Evolutionary conservation across 2,797 vertebrate genomes (phyloP), one percentile per base, ranked within the genome.

Genomic region (Limnodromus scolopaceus): DNA sequence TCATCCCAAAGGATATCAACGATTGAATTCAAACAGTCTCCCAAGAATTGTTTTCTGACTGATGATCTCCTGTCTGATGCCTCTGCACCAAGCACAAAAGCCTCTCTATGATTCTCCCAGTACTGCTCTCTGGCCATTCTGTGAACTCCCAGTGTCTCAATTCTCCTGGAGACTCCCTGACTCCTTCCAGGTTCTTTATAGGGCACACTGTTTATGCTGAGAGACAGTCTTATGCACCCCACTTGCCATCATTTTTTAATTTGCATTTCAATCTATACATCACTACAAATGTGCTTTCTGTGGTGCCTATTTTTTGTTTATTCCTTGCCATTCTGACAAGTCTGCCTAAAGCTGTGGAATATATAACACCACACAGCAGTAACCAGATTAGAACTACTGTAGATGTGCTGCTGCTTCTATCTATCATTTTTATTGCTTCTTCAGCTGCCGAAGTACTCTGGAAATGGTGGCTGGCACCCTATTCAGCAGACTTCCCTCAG

Each of bases 381-480:
- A 92, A 93, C 77, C 38, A 96, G 95, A 96, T 65, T 95, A 87
- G 81, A 97, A 97, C 80, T 28, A 48, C 46, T 58, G 41, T 64
- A 95, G 91, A 96, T 92, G 86, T 61, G 41, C 86, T 93, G 78
- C 75, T 87, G 65, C 68, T 95, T 96, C 78, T 74, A 97, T 93
- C 82, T 93, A 85, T 93, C 88, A 93, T 89, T 95, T 96, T 96
- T 84, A 92, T 93, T 90, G 51, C 81, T 95, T 63, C 68, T 88
- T 94, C 94, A 96, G 88, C 88, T 96, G 95, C 91, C 91, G 92
- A 96, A 95, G 84, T 84, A 53, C 89, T 95, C 95, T 96, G 88
- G 84, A 96, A 96, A 95, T 86, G 85, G 88, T 79, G 85, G 61
- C 72, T 92, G 94, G 93, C 84, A 95, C 84, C 74, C 72, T 34